These are phyloP conservation scores for Chironomus tentans DNA, from an alignment of 2,888 invertebrate genomes.

Conservation along the genomic window DNA sequence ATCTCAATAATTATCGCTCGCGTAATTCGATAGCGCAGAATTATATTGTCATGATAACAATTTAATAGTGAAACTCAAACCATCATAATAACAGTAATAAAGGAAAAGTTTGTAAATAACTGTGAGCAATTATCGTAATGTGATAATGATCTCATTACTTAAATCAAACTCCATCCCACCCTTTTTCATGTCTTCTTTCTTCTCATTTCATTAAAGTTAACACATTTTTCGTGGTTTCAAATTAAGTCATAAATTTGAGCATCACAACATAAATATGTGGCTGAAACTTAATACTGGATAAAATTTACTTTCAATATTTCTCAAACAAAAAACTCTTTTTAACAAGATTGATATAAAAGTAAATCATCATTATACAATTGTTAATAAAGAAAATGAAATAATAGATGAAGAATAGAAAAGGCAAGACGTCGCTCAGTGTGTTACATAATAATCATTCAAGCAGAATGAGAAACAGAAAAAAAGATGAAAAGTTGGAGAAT, in stretches of 20 bases:
- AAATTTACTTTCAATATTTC: neutral
- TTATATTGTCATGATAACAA: too few species aligned
- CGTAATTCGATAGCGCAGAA: neutral
- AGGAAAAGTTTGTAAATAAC: neutral
- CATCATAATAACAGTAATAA: neutral
- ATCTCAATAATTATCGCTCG: neutral
- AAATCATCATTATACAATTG: neutral
- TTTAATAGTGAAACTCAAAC: neutral
- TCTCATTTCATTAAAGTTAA: neutral
- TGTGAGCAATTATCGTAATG: neutral
- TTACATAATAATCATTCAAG: too few species aligned
- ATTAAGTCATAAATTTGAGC: neutral
- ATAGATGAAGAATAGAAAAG: neutral
- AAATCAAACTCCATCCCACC: neutral
- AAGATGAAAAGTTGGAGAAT: neutral
- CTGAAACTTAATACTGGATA: neutral
- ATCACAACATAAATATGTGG: neutral
- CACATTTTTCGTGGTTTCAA: neutral
- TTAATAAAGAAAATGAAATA: neutral
- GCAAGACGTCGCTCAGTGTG: too few species aligned
- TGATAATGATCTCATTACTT: neutral
- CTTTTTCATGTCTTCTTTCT: neutral
- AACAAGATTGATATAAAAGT: neutral
- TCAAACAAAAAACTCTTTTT: neutral
- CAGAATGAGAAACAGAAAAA: neutral